These are phyloP conservation scores for Noctua pronuba DNA, from an alignment of 2,888 invertebrate species.

Conservation along the genomic window DNA sequence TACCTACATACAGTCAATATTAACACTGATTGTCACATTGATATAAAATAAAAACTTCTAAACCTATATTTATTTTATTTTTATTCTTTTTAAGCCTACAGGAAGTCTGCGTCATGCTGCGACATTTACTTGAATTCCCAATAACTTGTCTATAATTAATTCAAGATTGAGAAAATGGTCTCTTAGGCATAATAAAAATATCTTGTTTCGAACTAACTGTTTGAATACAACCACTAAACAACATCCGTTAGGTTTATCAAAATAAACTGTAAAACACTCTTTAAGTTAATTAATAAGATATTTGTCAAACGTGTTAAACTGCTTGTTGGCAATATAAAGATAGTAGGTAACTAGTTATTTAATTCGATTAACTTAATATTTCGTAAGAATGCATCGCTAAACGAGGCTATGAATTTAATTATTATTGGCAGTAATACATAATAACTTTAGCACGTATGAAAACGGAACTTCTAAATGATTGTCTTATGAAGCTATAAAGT, in stretches of 20 bases:
- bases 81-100: not conserved
- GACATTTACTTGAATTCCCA: slow-evolving; percentile 12
- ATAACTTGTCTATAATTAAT: slow-evolving; percentile 25
- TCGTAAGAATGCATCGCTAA: not conserved
- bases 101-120: slow-evolving; percentile 25
- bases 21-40: not conserved
- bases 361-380: too few species aligned
- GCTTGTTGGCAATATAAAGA: too few species aligned
- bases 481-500: not conserved
- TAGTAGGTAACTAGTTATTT: too few species aligned
- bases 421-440: not conserved
- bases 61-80: not conserved
- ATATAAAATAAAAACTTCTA: not conserved
- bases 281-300: not conserved
- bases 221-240: not conserved
- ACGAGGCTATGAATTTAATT: not conserved
- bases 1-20: not conserved
- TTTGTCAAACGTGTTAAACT: not conserved
- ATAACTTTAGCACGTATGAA: not conserved
- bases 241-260: not conserved
- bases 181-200: slow-evolving; percentile 6
- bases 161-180: slow-evolving; percentile 7
- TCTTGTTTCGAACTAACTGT: not conserved
- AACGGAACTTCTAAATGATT: not conserved
- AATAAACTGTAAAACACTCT: not conserved